Base-by-base conservation (phyloP, 2,797 vertebrate genomes). In the Percopsis omiscomaycus region DNA sequence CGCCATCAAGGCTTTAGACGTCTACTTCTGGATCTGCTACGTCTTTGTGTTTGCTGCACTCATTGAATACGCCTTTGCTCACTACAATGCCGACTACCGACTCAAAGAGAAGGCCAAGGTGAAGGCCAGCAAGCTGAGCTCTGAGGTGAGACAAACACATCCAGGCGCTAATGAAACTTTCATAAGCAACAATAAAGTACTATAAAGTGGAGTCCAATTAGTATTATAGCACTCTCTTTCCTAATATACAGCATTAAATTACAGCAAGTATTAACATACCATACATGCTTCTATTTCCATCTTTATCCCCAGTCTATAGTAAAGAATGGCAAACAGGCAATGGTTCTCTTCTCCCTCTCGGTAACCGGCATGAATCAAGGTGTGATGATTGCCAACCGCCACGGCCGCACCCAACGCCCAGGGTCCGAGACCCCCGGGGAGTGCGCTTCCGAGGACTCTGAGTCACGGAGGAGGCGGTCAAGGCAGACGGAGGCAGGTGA, bases 21-120 rank as follows among this genome's bases (percentile, higher is more conserved):
- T 99, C 64, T 99, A 99, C 90, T 98, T 99, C 93, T 98, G 97
- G 95, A 98, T 99, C 86, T 98, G 98, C 74, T 99, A 98, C 0
- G 96, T 99, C 53, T 99, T 99, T 53, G 98, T 99, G 75, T 99
- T 99, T 0, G 96, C 97, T 0, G 97, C 98, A 0, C 89, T 99
- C 81, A 97, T 99, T 5, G 98, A 99, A 81, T 99, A 98, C 0
- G 98, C 98, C 59, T 99, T 99, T 22, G 98, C 97, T 28, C 98
- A 99, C 89, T 99, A 97, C 91, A 99, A 96, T 0, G 96, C 98
- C 0, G 97, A 98, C 93, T 98, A 94, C 91, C 91, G 96, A 81
- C 96, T 95, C 83, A 98, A 98, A 84, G 94, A 96, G 61, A 97
- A 96, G 82, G 94, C 94, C 89, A 98, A 96, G 82, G 88, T 94